These are phyloP conservation scores for Bombus pascuorum DNA, from an alignment of 1,140 invertebrate species.

Conservation along the genomic window DNA sequence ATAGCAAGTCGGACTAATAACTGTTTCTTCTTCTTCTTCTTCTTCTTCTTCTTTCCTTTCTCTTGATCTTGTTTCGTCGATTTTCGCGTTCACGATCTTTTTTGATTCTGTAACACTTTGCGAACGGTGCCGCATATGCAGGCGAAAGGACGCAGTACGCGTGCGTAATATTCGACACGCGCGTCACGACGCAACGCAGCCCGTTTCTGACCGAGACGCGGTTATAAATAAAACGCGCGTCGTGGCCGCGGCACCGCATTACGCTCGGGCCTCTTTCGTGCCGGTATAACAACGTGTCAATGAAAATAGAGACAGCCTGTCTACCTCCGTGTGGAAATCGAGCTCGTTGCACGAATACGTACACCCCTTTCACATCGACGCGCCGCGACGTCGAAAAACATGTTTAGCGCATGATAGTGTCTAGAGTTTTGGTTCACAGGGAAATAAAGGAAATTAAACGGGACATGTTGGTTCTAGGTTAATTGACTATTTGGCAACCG, in stretches of 20 bases:
- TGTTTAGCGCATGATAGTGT: not conserved
- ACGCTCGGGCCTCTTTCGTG: constrained; percentile 45
- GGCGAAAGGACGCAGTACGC: constrained; percentile 44
- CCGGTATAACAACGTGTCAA: constrained; percentile 63
- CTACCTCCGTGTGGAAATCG: constrained; percentile 22
- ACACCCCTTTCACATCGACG: not conserved
- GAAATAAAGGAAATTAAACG: not conserved
- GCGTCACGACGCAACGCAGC: constrained; percentile 54
- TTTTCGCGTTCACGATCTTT: not conserved
- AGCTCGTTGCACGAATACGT: constrained; percentile 5
- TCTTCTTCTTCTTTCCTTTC: not conserved
- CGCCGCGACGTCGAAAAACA: not conserved
- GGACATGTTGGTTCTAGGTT: too few relatives aligned
- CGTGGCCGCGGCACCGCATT: constrained; percentile 47
- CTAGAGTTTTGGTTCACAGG: not conserved
- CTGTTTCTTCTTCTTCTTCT: not conserved
- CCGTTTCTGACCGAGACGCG: constrained; percentile 39
- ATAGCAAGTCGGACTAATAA: constrained; percentile 14
- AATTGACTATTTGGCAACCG: too few relatives aligned
- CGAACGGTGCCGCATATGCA: constrained; percentile 2
- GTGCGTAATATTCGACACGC: constrained; percentile 68
- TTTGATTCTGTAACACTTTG: constrained; percentile 25
- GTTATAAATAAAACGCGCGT: constrained; percentile 68
- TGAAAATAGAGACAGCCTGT: constrained; percentile 64
- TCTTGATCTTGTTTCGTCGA: too few relatives aligned